phyloP scores from a whole-genome alignment of 2,113 vertebrate genomes.

The Paratilapia polleni region DNA sequence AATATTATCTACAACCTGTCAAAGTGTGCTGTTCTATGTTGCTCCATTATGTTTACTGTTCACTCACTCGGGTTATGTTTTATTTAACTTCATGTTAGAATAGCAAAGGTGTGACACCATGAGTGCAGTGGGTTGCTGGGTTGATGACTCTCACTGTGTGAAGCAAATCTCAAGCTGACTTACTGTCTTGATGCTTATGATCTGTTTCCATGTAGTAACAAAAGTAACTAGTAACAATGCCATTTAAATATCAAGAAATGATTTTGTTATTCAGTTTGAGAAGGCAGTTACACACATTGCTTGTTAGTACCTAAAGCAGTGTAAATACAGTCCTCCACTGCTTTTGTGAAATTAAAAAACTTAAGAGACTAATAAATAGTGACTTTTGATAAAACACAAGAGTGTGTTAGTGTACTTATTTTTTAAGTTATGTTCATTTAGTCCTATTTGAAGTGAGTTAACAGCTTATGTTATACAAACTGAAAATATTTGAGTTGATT shows the following conservation, averaged over 20 bases:
- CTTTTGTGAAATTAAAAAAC: not conserved
- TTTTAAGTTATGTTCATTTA: not conserved
- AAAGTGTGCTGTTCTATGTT: no score
- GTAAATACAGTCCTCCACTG: not conserved
- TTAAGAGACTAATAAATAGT: not conserved
- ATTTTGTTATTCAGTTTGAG: not conserved
- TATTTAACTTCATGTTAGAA: not conserved
- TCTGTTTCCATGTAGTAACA: not conserved
- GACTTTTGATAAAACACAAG: not conserved
- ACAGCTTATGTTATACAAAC: not conserved
- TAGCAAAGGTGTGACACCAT: not conserved
- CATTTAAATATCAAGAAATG: not conserved
- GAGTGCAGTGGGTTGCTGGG: not conserved
- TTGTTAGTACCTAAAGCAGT: not conserved
- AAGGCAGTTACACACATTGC: not conserved
- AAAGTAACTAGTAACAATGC: not conserved
- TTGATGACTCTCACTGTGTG: not conserved
- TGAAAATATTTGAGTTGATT: not conserved
- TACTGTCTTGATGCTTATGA: not conserved
- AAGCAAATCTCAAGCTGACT: not conserved
- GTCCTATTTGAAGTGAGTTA: not conserved
- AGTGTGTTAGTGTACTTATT: not conserved
- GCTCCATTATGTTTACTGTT: no score
- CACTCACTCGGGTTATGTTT: not conserved
- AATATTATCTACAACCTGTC: not conserved